A percentile compares a stretch with the other conserved stretches of the same genome.
Evolutionary conservation across 2,113 vertebrate genomes (phyloP).

Genomic region (Phodopus roborovskii): DNA sequence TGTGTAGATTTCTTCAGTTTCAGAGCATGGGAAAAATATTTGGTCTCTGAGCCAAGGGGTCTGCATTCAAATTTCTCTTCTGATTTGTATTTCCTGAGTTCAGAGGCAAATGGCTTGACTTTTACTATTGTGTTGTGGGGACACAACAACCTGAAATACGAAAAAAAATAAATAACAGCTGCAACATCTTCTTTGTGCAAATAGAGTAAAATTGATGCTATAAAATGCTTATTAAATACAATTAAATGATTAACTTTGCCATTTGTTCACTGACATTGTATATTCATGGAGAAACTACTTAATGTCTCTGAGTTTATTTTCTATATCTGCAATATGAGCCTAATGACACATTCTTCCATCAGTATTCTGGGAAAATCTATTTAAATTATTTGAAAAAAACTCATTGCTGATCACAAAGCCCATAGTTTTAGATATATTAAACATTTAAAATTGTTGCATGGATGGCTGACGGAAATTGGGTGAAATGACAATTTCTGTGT

Average conservation of each 20-base stretch:
- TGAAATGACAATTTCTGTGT: background rate
- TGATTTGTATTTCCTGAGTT: background rate
- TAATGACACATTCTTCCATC: background rate
- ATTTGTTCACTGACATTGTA: background rate
- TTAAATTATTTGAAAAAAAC: background rate
- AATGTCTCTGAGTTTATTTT: background rate
- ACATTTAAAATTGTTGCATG: conserved; percentile 6
- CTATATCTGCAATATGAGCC: background rate
- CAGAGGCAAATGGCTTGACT: background rate
- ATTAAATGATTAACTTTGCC: background rate
- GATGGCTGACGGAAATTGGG: background rate
- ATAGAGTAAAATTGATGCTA: background rate
- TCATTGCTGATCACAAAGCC: background rate
- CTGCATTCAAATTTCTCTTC: background rate
- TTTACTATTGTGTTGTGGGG: background rate
- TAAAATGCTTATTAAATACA: background rate
- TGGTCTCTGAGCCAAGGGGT: background rate
- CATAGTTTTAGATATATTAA: background rate
- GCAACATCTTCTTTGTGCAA: background rate
- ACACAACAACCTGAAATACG: background rate
- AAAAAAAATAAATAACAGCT: background rate
- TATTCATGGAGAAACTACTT: background rate
- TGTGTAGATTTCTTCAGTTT: background rate
- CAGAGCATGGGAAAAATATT: background rate
- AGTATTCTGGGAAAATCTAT: background rate